These are phyloP conservation scores for Montipora capitata DNA, from an alignment of 92 coral and sea anemone species.

Conservation along the genomic window DNA sequence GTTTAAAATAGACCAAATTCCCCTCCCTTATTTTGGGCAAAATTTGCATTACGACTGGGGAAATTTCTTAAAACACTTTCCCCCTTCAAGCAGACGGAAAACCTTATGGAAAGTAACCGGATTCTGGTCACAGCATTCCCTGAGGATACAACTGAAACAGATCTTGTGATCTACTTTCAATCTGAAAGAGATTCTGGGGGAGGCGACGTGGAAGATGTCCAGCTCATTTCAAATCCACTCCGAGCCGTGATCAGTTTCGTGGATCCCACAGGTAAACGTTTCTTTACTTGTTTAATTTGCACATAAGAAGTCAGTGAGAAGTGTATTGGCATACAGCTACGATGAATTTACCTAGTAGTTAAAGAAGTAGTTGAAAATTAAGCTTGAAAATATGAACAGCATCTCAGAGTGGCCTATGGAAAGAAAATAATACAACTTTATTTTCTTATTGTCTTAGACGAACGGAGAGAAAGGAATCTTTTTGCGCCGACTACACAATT, in stretches of 20 bases:
- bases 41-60: background rate
- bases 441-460: too few species aligned
- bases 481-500: too few species aligned
- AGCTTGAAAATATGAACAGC: too few species aligned
- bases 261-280: slow-evolving; percentile 19
- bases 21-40: background rate
- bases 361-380: too few species aligned
- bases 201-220: slow-evolving; percentile 79
- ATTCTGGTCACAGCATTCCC: slow-evolving; percentile 78
- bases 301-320: too few species aligned
- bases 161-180: slow-evolving; percentile 81
- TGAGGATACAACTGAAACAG: slow-evolving; percentile 60
- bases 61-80: background rate
- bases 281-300: too few species aligned
- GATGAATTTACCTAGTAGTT: too few species aligned
- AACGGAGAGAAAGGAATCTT: too few species aligned
- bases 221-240: slow-evolving; percentile 3
- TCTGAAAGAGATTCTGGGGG: slow-evolving; percentile 87
- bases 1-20: background rate
- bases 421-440: too few species aligned
- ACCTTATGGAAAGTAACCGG: background rate
- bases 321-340: too few species aligned
- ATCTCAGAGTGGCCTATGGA: too few species aligned
- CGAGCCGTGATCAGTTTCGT: slow-evolving; percentile 26
- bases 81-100: background rate